Evolutionary conservation across 2,797 vertebrate species (phyloP).

Genomic region (Darevskia mixta): DNA sequence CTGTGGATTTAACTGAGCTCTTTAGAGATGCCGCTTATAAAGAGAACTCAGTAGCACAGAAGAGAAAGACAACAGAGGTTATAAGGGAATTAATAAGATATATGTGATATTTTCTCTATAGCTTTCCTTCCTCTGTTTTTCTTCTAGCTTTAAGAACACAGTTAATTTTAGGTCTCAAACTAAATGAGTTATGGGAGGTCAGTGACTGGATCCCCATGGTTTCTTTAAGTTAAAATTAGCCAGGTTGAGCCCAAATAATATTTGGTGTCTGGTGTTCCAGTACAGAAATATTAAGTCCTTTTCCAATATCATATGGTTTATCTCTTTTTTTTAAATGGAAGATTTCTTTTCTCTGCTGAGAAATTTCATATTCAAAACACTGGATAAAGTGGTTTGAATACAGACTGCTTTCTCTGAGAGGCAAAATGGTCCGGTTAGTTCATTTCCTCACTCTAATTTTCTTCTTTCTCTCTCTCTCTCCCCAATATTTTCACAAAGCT

Average conservation of each 20-base stretch:
- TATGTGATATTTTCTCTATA: neutral
- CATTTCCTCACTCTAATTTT: neutral
- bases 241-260: neutral
- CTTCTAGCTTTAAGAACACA: constrained; percentile 14
- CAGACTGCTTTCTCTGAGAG: too few relatives aligned
- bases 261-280: too few relatives aligned
- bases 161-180: neutral
- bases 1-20: neutral
- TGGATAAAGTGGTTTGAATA: too few relatives aligned
- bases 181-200: neutral
- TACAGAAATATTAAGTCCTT: neutral
- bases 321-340: neutral
- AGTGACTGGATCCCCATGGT: neutral
- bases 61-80: neutral
- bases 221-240: neutral
- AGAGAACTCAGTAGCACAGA: neutral
- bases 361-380: too few relatives aligned
- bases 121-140: neutral
- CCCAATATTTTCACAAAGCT: neutral
- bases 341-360: neutral
- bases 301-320: too few relatives aligned
- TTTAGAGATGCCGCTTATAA: neutral
- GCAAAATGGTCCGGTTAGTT: too few relatives aligned
- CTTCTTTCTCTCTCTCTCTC: neutral
- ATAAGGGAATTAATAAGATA: neutral